A percentile compares a stretch with the other conserved stretches of the same genome.
Conservation (phyloP, 2,888 invertebrate genomes). For the Leuctra nigra region DNA sequence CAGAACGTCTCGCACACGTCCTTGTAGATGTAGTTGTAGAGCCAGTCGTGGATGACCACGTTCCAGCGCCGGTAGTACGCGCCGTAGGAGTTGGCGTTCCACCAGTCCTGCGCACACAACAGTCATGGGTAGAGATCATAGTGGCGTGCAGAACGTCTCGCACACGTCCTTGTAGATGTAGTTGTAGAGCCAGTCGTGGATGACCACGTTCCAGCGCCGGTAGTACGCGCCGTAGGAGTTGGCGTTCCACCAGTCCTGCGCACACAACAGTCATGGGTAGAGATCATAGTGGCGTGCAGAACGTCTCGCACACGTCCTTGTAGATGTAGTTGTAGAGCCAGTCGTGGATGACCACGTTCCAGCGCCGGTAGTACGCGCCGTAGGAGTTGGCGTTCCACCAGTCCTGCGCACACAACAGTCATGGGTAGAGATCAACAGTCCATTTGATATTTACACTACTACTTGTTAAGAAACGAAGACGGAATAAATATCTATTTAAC, state of each 20-base stretch:
- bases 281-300: no score
- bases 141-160: slow-evolving; percentile 40
- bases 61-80: slow-evolving; percentile 93
- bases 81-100: slow-evolving; percentile 80
- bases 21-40: slow-evolving; percentile 81
- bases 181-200: slow-evolving; percentile 89
- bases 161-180: slow-evolving; percentile 75
- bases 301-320: slow-evolving; percentile 52
- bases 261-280: no score
- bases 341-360: slow-evolving; percentile 93
- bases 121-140: no score
- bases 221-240: slow-evolving; percentile 76
- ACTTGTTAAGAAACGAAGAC: no score
- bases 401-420: no score
- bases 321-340: slow-evolving; percentile 91
- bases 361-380: slow-evolving; percentile 78
- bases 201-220: slow-evolving; percentile 92
- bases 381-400: slow-evolving; percentile 93
- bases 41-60: slow-evolving; percentile 89
- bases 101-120: slow-evolving; percentile 98
- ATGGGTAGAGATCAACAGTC: no score
- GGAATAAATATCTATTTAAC: no score
- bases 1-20: slow-evolving; percentile 49
- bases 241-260: slow-evolving; percentile 95
- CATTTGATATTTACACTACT: no score